Percentiles rank a stretch among this genome's conserved stretches.
These are phyloP conservation scores for Apomyelois bistriatella DNA, from an alignment of 2,888 invertebrate genomes.

Conservation along the genomic window DNA sequence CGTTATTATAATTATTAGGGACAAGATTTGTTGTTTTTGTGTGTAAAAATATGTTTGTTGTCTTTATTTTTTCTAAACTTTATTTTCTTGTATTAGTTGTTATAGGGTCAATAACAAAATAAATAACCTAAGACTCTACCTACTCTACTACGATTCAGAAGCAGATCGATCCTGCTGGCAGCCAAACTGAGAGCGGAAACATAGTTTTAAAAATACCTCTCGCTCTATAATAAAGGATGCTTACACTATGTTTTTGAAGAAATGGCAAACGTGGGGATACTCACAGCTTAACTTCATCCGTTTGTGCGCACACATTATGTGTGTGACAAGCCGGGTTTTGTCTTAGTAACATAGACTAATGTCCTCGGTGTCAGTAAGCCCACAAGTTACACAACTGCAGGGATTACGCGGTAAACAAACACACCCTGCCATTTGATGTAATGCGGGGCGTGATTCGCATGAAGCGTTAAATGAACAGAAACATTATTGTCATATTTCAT, in stretches of 20 bases:
- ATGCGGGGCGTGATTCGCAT: constrained; percentile 36
- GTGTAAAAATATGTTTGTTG: no score
- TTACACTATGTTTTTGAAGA: constrained; percentile 1
- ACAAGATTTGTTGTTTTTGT: no score
- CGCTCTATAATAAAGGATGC: not conserved
- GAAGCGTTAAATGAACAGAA: constrained; percentile 18
- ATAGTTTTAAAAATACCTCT: no score
- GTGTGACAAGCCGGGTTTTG: constrained; percentile 33
- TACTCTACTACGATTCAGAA: no score
- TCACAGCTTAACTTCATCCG: constrained; percentile 20
- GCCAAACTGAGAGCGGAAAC: no score
- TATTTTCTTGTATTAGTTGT: no score
- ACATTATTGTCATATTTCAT: constrained; percentile 5
- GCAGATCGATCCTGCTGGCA: no score
- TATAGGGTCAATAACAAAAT: no score
- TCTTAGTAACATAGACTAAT: constrained; percentile 37
- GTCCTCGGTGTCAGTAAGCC: constrained; percentile 32
- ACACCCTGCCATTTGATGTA: constrained; percentile 38
- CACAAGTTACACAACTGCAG: constrained; percentile 30
- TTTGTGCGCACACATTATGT: constrained; percentile 21
- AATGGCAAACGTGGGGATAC: constrained; percentile 15
- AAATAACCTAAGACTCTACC: no score
- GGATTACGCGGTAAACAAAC: constrained; percentile 42
- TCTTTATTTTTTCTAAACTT: no score
- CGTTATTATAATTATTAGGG: no score